Evolutionary conservation across 2,888 invertebrate genomes (phyloP).

Genomic region (Melipona beecheii): DNA sequence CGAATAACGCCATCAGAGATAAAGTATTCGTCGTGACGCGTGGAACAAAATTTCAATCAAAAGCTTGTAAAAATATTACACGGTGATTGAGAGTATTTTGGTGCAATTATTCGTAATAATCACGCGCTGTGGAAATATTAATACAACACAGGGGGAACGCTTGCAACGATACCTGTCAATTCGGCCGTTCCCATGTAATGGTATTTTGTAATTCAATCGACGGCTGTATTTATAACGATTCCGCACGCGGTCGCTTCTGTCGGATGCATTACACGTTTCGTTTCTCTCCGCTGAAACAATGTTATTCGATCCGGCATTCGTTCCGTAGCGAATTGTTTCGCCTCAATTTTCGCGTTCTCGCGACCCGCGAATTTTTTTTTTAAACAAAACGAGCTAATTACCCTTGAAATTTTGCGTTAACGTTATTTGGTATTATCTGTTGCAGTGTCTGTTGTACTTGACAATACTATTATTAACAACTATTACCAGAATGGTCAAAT

Average conservation of each 20-base stretch:
- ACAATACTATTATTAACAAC: too few relatives aligned
- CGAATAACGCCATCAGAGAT: too few relatives aligned
- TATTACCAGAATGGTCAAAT: too few relatives aligned
- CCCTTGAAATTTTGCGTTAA: too few relatives aligned
- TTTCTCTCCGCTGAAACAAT: not conserved
- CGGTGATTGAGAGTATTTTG: not conserved
- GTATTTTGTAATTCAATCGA: conserved; percentile 6
- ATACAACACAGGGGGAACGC: not conserved
- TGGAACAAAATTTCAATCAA: too few relatives aligned
- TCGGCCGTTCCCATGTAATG: not conserved
- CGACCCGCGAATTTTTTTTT: too few relatives aligned
- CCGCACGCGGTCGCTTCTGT: not conserved
- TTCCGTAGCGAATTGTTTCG: not conserved
- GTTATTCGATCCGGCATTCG: not conserved
- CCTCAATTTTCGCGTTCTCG: not conserved
- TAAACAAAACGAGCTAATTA: too few relatives aligned
- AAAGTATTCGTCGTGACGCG: too few relatives aligned
- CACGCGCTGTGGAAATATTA: conserved; percentile 18
- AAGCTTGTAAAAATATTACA: too few relatives aligned
- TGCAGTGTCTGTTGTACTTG: too few relatives aligned
- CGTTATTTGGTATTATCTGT: too few relatives aligned
- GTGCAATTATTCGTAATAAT: conserved; percentile 16
- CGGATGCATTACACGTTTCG: not conserved
- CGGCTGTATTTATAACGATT: not conserved
- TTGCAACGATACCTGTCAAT: conserved; percentile 14